These are phyloP conservation scores for Callipepla californica DNA, from an alignment of 2,113 vertebrate genomes.

Conservation along the genomic window DNA sequence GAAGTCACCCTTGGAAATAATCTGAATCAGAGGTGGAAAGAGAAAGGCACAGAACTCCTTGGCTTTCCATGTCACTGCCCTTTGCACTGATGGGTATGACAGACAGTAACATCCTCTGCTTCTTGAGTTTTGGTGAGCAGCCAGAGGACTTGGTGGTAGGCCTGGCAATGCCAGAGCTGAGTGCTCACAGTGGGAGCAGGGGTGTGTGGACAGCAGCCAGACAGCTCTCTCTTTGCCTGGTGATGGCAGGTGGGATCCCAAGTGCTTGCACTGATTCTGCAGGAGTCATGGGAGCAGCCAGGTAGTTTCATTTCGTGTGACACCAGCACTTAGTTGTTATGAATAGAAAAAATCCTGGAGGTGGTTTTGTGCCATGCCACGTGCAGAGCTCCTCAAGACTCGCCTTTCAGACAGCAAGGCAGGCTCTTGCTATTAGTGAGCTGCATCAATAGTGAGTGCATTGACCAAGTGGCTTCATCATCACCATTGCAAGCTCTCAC, in stretches of 20 bases:
- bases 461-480: constrained; percentile 29
- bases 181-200: rapidly evolving
- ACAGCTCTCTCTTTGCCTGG: rapidly evolving
- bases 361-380: neutral
- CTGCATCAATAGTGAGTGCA: neutral
- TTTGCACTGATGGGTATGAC: neutral
- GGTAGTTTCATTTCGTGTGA: too few species aligned
- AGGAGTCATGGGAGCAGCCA: neutral
- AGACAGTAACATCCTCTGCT: rapidly evolving
- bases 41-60: too few species aligned
- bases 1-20: neutral
- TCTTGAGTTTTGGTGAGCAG: rapidly evolving
- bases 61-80: neutral
- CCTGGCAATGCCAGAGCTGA: rapidly evolving
- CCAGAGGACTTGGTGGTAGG: neutral
- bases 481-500: neutral
- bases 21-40: neutral
- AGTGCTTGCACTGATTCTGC: neutral
- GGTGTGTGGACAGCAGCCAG: neutral
- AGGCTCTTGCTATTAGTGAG: neutral
- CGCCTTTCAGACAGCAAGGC: rapidly evolving
- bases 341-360: neutral
- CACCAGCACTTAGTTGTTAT: rapidly evolving
- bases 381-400: neutral
- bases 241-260: neutral